phyloP scores from a whole-genome alignment of 2,113 vertebrate species.

The Chaetodon trifascialis region DNA sequence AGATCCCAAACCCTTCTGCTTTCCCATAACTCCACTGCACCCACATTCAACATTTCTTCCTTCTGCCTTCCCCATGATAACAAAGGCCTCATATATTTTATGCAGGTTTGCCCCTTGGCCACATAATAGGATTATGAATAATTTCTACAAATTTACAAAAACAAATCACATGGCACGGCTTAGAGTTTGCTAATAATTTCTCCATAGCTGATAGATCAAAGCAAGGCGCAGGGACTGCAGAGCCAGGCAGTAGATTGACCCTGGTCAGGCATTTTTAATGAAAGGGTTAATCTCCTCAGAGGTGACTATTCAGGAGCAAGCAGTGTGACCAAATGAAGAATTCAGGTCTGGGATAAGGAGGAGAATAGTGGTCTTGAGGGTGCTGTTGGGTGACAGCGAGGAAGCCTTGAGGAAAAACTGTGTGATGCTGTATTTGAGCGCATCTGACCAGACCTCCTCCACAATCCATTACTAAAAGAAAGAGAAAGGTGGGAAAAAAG shows the following conservation, averaged over 20 bases:
- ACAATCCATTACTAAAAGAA: slow-evolving; percentile 44
- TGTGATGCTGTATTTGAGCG: slow-evolving; percentile 81
- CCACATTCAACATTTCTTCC: slow-evolving; percentile 91
- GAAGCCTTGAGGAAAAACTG: slow-evolving; percentile 89
- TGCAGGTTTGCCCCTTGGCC: slow-evolving; percentile 92
- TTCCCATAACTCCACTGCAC: slow-evolving; percentile 92
- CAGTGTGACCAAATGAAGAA: slow-evolving; percentile 99
- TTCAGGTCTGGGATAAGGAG: slow-evolving; percentile 90
- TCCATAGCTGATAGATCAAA: slow-evolving; percentile 99
- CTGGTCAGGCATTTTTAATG: slow-evolving; percentile 96
- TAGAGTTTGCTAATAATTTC: slow-evolving; percentile 99
- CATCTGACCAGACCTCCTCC: slow-evolving; percentile 63
- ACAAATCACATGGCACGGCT: slow-evolving; percentile 99
- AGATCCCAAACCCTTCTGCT: slow-evolving; percentile 88
- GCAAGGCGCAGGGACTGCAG: slow-evolving; percentile 87
- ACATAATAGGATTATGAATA: slow-evolving; percentile 99
- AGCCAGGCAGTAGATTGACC: slow-evolving; percentile 95
- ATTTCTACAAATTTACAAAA: slow-evolving; percentile 99
- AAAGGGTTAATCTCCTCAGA: slow-evolving; percentile 99
- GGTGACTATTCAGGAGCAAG: slow-evolving; percentile 98
- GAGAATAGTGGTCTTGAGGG: slow-evolving; percentile 87
- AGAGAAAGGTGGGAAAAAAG: slow-evolving; percentile 40
- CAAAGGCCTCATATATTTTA: slow-evolving; percentile 96
- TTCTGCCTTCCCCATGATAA: slow-evolving; percentile 90
- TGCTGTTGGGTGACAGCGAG: slow-evolving; percentile 89